These are phyloP conservation scores for Cyrtonyx montezumae DNA, from an alignment of 2,113 vertebrate species.

Conservation along the genomic window DNA sequence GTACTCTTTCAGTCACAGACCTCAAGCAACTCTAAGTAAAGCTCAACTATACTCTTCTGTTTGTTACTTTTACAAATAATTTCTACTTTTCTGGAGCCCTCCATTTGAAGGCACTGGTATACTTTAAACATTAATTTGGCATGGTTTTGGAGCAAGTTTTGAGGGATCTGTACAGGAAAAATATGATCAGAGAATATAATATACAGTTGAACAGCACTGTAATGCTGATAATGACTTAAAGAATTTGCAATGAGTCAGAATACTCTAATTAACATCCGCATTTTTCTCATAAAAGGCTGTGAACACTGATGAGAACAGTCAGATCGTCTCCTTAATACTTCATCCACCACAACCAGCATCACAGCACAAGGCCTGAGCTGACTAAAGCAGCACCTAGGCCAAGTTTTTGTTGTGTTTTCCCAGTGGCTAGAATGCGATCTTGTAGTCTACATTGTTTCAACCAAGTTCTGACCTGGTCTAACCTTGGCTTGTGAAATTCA, in stretches of 20 bases:
- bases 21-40: background rate
- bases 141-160: background rate
- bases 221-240: constrained; percentile 6
- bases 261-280: background rate
- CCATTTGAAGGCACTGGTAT: background rate
- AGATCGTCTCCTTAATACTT: background rate
- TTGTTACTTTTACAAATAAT: background rate
- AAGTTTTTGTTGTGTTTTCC: constrained; percentile 8
- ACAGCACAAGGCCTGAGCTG: background rate
- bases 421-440: constrained; percentile 12
- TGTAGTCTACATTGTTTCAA: background rate
- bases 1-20: background rate
- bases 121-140: background rate
- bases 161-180: background rate
- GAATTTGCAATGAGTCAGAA: constrained; percentile 6
- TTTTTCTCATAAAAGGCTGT: background rate
- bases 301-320: background rate
- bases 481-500: constrained; percentile 63
- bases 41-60: background rate
- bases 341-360: background rate
- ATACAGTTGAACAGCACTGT: background rate
- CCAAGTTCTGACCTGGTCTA: constrained; percentile 64
- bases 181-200: background rate
- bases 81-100: background rate
- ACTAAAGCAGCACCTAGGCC: background rate